A percentile compares a stretch with the other conserved stretches of the same genome.
Evolutionary conservation across 2,113 vertebrate genomes (phyloP).

Genomic region (Rhagologus leucostigma): DNA sequence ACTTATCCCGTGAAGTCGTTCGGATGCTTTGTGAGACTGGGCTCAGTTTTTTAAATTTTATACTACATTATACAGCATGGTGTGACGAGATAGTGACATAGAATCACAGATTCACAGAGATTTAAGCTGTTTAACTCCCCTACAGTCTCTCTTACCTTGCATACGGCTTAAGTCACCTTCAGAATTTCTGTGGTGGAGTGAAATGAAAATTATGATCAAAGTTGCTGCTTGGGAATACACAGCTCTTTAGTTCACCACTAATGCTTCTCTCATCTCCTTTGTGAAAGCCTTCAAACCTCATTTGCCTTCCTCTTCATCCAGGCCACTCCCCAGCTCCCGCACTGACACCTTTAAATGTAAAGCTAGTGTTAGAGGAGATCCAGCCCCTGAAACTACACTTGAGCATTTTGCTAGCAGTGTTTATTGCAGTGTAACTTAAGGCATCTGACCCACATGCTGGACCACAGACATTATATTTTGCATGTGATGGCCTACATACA

Average conservation of each 20-base stretch:
- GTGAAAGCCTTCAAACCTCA: neutral
- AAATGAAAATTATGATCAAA: neutral
- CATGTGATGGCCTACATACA: neutral
- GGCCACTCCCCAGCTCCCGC: neutral
- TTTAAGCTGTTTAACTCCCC: neutral
- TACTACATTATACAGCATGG: rapidly evolving
- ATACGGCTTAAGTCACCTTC: neutral
- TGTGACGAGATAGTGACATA: neutral
- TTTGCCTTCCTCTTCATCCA: neutral
- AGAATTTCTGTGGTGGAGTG: neutral
- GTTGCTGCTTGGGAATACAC: neutral
- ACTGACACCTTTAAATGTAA: neutral
- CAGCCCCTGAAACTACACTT: neutral
- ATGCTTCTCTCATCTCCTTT: neutral
- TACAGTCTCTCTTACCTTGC: neutral
- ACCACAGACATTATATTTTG: neutral
- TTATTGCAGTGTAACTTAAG: neutral
- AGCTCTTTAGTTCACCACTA: neutral
- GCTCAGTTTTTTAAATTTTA: rapidly evolving
- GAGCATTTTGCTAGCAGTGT: neutral
- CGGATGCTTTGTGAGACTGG: rapidly evolving
- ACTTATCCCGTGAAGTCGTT: rapidly evolving
- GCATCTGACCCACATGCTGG: neutral
- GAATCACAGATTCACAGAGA: neutral
- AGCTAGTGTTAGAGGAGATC: neutral